phyloP scores from a whole-genome alignment of 2,888 invertebrate genomes.

The Macrosiphum euphorbiae region DNA sequence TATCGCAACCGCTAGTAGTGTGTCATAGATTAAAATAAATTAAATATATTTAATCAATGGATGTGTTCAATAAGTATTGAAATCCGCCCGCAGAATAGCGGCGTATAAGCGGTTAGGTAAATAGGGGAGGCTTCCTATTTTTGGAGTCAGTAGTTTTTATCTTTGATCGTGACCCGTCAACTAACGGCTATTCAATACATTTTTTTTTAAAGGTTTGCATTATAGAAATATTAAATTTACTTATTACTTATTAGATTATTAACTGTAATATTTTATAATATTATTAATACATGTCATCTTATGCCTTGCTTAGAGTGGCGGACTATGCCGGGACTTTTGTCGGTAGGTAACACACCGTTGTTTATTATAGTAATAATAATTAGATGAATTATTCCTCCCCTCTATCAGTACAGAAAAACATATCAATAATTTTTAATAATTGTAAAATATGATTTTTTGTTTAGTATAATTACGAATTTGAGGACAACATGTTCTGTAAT shows the following conservation, averaged over 20 bases:
- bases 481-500: no score
- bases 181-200: not conserved
- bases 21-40: not conserved
- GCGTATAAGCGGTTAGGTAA: not conserved
- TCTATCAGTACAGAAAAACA: no score
- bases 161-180: not conserved
- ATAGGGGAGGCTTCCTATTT: not conserved
- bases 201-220: not conserved
- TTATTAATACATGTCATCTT: not conserved
- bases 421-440: no score
- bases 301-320: not conserved
- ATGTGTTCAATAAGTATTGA: not conserved
- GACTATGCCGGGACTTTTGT: no score
- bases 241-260: not conserved
- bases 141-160: not conserved
- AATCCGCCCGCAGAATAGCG: not conserved
- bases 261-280: not conserved
- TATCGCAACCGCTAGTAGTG: not conserved
- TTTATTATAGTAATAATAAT: no score
- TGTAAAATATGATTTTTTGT: no score
- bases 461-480: no score
- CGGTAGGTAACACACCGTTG: no score
- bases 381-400: no score
- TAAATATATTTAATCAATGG: no score
- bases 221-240: not conserved